Conservation (phyloP, 2,113 vertebrate species). For the Sylvia atricapilla region DNA sequence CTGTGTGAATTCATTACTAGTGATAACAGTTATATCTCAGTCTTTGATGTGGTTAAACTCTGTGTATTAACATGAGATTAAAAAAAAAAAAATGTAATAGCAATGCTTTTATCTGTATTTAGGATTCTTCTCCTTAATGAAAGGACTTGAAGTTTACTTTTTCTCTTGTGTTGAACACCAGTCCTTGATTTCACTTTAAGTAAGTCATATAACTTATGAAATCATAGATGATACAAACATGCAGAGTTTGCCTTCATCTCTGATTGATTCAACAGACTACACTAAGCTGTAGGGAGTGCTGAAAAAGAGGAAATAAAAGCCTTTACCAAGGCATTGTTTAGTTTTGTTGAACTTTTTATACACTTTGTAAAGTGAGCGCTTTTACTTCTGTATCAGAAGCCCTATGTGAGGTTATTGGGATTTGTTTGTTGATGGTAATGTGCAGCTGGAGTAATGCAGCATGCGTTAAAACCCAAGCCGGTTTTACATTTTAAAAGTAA, state of each 20-base stretch:
- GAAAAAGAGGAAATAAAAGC: not conserved
- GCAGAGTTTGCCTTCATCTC: not conserved
- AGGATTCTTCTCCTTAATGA: not conserved
- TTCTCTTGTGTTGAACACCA: not conserved
- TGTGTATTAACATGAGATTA: not conserved
- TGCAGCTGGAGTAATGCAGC: not conserved
- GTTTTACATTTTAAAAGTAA: not conserved
- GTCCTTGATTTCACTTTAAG: not conserved
- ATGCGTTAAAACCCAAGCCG: not conserved
- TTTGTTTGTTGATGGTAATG: not conserved
- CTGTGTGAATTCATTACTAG: not conserved
- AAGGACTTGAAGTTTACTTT: not conserved
- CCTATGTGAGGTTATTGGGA: accelerated
- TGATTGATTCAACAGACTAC: not conserved
- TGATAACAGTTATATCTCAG: not conserved
- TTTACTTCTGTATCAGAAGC: not conserved
- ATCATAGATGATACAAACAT: not conserved
- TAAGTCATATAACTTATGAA: accelerated
- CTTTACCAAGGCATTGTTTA: not conserved
- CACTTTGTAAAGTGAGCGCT: accelerated
- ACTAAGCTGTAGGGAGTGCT: not conserved
- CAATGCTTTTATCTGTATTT: not conserved
- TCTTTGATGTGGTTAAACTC: not conserved
- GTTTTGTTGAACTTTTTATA: not conserved
- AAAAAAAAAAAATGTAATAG: not conserved